These are phyloP conservation scores for Myotis lucifugus DNA, from an alignment of 2,113 vertebrate genomes.

Conservation along the genomic window DNA sequence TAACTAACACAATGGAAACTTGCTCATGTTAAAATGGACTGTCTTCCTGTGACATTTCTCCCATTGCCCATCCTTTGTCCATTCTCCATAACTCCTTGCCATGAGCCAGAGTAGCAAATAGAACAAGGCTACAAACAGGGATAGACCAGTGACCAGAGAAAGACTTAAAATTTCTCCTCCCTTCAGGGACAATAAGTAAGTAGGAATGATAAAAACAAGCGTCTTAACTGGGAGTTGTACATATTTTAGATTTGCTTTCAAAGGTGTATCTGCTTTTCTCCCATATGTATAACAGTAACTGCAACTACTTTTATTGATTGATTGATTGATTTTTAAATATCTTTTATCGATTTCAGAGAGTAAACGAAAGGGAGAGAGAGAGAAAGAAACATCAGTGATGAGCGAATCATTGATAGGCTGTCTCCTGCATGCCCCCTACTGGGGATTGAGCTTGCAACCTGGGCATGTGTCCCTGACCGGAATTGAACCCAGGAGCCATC, in stretches of 20 bases:
- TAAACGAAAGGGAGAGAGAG: too few relatives aligned
- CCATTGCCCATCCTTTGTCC: background rate
- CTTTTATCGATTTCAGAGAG: too few relatives aligned
- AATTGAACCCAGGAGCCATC: too few relatives aligned
- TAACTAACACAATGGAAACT: background rate
- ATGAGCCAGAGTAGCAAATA: background rate
- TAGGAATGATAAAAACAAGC: background rate
- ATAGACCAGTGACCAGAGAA: background rate
- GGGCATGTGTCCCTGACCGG: too few relatives aligned
- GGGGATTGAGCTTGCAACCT: too few relatives aligned
- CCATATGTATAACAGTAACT: background rate
- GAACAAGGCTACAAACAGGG: background rate
- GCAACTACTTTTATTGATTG: too few relatives aligned
- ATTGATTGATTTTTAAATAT: too few relatives aligned
- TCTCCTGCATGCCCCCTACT: too few relatives aligned
- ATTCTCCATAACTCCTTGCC: background rate
- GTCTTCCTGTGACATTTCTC: background rate
- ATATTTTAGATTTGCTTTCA: background rate
- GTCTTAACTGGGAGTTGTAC: background rate
- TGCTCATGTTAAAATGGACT: background rate
- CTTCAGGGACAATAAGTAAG: background rate
- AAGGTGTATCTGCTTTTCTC: background rate
- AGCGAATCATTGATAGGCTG: too few relatives aligned
- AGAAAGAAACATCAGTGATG: too few relatives aligned
- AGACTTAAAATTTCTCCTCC: background rate